Percentiles rank a stretch among this genome's conserved stretches.
These are phyloP conservation scores for Physeter macrocephalus DNA, from an alignment of 2,113 vertebrate species.

Conservation along the genomic window DNA sequence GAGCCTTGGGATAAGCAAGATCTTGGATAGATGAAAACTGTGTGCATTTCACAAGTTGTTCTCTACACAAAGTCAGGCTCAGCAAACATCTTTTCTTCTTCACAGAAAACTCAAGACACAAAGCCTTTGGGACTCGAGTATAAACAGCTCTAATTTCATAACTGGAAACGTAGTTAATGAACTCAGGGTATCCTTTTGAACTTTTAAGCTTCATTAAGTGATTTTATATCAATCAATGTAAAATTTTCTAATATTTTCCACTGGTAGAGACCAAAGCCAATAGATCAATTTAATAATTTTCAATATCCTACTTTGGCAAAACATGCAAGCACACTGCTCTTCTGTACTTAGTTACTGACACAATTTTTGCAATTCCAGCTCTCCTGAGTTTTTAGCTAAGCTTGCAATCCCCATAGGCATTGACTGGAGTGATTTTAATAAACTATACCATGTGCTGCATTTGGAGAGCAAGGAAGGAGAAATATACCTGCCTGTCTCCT, in stretches of 20 bases:
- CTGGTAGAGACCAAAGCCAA: not conserved
- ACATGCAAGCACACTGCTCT: not conserved
- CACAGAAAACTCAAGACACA: not conserved
- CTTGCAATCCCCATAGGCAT: not conserved
- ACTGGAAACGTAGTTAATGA: not conserved
- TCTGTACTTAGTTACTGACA: not conserved
- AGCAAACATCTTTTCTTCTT: not conserved
- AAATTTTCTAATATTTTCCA: not conserved
- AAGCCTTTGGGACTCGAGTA: not conserved
- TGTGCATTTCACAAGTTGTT: not conserved
- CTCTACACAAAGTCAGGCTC: not conserved
- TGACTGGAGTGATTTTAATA: conserved; percentile 41
- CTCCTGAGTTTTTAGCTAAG: not conserved
- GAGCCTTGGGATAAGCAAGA: not conserved
- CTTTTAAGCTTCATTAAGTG: not conserved
- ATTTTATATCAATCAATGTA: not conserved
- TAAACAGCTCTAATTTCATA: not conserved
- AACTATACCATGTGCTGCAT: not conserved
- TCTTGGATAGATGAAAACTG: not conserved
- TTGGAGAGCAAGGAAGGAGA: not conserved
- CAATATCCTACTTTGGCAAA: not conserved
- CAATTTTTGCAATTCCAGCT: not conserved
- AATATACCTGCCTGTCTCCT: not conserved
- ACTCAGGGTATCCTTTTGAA: not conserved
- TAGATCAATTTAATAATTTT: conserved; percentile 13